Conservation (phyloP, 2,888 invertebrate species). For the Cataglyphis altisquamis region DNA sequence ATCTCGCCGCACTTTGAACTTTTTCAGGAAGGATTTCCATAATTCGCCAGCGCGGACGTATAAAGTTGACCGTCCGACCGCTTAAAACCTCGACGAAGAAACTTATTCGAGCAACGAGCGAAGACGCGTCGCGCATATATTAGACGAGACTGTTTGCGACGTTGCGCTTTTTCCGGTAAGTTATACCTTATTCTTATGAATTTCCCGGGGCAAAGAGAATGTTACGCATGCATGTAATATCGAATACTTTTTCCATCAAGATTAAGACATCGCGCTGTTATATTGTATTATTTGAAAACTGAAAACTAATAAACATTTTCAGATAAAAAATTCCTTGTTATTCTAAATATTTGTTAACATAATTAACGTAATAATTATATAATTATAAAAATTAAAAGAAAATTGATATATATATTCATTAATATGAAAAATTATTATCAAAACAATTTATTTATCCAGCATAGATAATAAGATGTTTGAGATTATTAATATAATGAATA, state of each 20-base stretch:
- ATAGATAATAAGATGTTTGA: background rate
- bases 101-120: conserved; percentile 58
- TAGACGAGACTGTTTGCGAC: conserved; percentile 55
- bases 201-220: conserved; percentile 52
- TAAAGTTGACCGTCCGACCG: conserved; percentile 58
- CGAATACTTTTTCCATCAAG: conserved; percentile 42
- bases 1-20: conserved; percentile 52
- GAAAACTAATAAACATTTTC: conserved; percentile 20
- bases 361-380: background rate
- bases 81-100: conserved; percentile 58
- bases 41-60: conserved; percentile 52
- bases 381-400: background rate
- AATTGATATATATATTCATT: background rate
- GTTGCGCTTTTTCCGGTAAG: conserved; percentile 48
- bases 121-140: conserved; percentile 59
- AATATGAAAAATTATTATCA: background rate
- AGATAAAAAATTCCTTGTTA: conserved; percentile 11
- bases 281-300: conserved; percentile 19
- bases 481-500: background rate
- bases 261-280: conserved; percentile 28
- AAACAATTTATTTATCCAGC: background rate
- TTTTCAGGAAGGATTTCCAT: conserved; percentile 59
- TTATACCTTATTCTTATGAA: conserved; percentile 58
- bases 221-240: conserved; percentile 37
- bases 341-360: background rate